Evolutionary conservation across 2,888 invertebrate species (phyloP), one percentile per base, ranked within the genome.

Genomic region (Acrobasis consociella): DNA sequence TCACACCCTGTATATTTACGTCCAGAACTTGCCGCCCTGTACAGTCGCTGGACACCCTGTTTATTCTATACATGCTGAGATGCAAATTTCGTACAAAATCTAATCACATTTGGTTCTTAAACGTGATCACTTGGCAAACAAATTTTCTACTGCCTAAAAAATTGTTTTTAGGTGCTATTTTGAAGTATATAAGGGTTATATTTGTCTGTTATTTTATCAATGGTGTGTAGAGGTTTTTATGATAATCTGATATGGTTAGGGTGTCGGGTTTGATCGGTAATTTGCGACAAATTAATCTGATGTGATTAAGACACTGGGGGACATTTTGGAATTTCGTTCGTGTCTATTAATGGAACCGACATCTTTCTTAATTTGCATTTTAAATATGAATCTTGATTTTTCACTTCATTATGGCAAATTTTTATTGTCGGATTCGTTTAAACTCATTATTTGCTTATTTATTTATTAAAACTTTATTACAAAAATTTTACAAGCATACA

Each of bases 1-100:
- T 80, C 89, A 82, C 87, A 87, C 87, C 75, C 78, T 70, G 82
- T 78, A 83, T 85, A 87, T 86, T 87, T 85, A 84, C 80, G 80
- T 82, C 78, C 81, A 75, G 68, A 82, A 86, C 81, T 85, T 86
- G 86, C 85, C 82, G 81, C 81, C 77, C 77, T 76, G 75, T 73
- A 67, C 65, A 60, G 22, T 59, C 60, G 50, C 52, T 56, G 60
- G 39, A 62, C 64, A 58, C 59, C 64, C 62, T 49, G 62, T 63
- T 65, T 65, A 66, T 16, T 67, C 66, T 64, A 66, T 65, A 65
- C 61, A 66, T 59, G 64, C 31, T n/a, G 63, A 63, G 63, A 69
- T 67, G 67, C 65, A 67, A 69, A 65, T 67, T 67, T 65, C 58
- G 58, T 42, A 64, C 60, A 67, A 64, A 65, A 67, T 69, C 69